phyloP scores from a whole-genome alignment of 2,113 vertebrate genomes.

The Tragelaphus imberbis region DNA sequence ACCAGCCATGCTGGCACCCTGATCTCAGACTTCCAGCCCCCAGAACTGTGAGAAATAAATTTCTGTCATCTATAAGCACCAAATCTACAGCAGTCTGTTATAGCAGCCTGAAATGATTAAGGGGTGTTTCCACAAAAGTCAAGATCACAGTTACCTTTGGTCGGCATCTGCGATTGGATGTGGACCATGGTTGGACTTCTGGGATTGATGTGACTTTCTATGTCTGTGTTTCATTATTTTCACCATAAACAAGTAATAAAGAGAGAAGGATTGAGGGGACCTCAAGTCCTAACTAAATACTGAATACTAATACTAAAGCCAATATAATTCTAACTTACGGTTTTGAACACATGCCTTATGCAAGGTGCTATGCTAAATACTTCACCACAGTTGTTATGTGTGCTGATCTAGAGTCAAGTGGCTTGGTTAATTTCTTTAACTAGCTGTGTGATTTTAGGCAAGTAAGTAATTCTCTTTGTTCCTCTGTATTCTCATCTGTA shows the following conservation, averaged over 20 bases:
- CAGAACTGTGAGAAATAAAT: background rate
- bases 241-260: background rate
- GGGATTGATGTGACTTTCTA: background rate
- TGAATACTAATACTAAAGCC: background rate
- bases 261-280: background rate
- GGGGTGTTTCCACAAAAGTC: background rate
- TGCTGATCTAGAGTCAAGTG: background rate
- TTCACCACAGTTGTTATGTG: background rate
- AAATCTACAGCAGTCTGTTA: background rate
- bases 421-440: background rate
- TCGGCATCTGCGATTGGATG: background rate
- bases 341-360: background rate
- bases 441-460: background rate
- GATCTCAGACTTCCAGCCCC: background rate
- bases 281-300: background rate
- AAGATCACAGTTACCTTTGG: background rate
- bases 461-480: background rate
- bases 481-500: background rate
- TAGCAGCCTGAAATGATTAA: background rate
- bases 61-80: background rate
- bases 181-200: background rate
- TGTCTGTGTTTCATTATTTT: background rate
- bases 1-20: background rate
- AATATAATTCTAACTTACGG: background rate
- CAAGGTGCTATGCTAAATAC: background rate